Conservation (phyloP, 2,797 vertebrate species). For the Cephalopachus bancanus region DNA sequence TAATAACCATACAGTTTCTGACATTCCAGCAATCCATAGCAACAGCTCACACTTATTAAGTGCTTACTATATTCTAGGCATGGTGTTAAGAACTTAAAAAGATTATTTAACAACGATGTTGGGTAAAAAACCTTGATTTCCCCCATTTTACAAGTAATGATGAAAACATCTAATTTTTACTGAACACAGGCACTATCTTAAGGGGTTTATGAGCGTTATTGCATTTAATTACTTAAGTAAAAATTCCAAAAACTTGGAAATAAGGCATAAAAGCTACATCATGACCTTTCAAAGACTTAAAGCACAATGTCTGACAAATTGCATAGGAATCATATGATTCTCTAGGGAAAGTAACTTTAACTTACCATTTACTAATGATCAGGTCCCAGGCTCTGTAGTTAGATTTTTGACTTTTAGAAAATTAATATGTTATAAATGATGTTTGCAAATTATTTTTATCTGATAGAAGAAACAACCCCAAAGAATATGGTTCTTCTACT, state of each 20-base stretch:
- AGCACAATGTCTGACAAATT: not conserved
- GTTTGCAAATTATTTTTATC: slow-evolving; percentile 8
- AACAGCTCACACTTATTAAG: not conserved
- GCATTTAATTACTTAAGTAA: slow-evolving; percentile 1
- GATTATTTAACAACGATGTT: not conserved
- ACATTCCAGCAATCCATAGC: not conserved
- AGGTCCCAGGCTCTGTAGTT: not conserved
- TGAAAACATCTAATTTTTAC: not conserved
- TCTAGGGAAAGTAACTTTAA: not conserved
- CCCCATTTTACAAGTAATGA: not conserved
- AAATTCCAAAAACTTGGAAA: slow-evolving; percentile 20
- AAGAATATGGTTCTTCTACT: not conserved
- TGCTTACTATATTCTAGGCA: not conserved
- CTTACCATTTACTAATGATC: not conserved
- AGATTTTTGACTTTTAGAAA: slow-evolving; percentile 14
- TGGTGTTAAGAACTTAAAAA: not conserved
- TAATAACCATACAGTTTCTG: not conserved
- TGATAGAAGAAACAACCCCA: not conserved
- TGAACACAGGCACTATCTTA: not conserved
- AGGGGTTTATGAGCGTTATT: not conserved
- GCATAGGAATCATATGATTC: not conserved
- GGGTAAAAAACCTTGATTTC: not conserved
- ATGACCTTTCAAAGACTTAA: not conserved
- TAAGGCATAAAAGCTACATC: not conserved
- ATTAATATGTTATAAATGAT: not conserved